Evolutionary conservation across 2,888 invertebrate genomes (phyloP).

Genomic region (Diarsia brunnea): DNA sequence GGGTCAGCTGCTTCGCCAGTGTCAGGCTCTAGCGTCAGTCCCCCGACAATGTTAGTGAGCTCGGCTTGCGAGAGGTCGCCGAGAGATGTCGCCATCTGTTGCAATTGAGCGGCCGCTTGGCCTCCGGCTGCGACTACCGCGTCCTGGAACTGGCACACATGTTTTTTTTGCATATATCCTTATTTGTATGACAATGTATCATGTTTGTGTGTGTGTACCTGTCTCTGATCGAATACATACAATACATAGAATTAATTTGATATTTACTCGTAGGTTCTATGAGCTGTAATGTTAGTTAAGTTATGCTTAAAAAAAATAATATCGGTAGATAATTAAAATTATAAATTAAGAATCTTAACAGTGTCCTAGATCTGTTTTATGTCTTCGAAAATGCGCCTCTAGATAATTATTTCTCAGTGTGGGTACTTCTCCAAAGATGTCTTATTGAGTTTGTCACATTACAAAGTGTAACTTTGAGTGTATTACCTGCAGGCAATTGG

Average conservation of each 20-base stretch:
- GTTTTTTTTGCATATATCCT: slow-evolving; percentile 43
- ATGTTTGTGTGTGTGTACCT: slow-evolving; percentile 16
- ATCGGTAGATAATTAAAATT: slow-evolving; percentile 5
- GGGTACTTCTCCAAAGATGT: slow-evolving; percentile 22
- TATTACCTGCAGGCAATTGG: slow-evolving; percentile 95
- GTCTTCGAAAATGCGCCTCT: background rate
- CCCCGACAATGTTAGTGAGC: slow-evolving; percentile 92
- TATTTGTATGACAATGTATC: background rate
- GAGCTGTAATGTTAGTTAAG: slow-evolving; percentile 30
- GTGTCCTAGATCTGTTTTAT: background rate
- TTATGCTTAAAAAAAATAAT: background rate
- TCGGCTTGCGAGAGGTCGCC: slow-evolving; percentile 94
- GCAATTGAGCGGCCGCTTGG: slow-evolving; percentile 89
- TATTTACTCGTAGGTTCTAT: background rate
- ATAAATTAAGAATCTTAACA: background rate
- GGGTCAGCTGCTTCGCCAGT: slow-evolving; percentile 90
- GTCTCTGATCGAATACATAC: background rate
- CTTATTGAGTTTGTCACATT: slow-evolving; percentile 26
- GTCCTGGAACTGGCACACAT: slow-evolving; percentile 87
- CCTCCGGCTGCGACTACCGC: slow-evolving; percentile 91
- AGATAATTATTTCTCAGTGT: background rate
- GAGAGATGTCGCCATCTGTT: slow-evolving; percentile 89
- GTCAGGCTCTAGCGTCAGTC: slow-evolving; percentile 89
- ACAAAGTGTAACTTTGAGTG: slow-evolving; percentile 42
- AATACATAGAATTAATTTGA: background rate